These are phyloP conservation scores for Papilio elwesi DNA, from an alignment of 2,888 invertebrate species.

Conservation along the genomic window DNA sequence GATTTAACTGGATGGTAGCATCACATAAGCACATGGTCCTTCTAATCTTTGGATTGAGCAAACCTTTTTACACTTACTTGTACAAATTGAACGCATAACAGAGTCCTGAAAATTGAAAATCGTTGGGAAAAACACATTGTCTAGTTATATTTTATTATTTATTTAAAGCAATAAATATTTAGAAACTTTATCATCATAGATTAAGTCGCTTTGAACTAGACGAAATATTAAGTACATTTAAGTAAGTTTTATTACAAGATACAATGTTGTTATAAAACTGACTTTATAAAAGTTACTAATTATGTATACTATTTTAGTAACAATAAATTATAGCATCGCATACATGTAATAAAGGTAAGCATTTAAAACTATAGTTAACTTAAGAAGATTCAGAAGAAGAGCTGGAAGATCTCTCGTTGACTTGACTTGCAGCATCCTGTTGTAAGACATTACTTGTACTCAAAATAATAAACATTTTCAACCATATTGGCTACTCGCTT, in stretches of 20 bases:
- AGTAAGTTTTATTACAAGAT: background rate
- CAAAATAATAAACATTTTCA: background rate
- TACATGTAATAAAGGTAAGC: background rate
- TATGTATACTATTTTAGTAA: background rate
- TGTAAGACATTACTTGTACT: constrained; percentile 12
- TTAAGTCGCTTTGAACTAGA: background rate
- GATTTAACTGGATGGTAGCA: too few relatives aligned
- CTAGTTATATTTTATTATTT: constrained; percentile 5
- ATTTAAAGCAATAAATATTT: background rate
- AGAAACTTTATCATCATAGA: background rate
- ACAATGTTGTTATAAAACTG: too few relatives aligned
- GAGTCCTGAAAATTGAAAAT: background rate
- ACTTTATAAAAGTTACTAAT: too few relatives aligned
- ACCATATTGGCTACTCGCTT: background rate
- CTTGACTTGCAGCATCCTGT: constrained; percentile 12
- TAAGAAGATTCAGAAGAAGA: constrained; percentile 1
- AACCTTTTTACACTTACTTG: too few relatives aligned
- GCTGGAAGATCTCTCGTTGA: constrained; percentile 18
- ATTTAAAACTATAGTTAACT: constrained; percentile 2
- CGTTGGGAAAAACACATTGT: background rate
- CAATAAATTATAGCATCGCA: background rate
- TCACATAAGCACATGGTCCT: too few relatives aligned
- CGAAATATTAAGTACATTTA: background rate
- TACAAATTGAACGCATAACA: too few relatives aligned
- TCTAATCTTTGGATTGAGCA: too few relatives aligned